Evolutionary conservation across 1,140 invertebrate species (phyloP).

Genomic region (Monomorium pharaonis): DNA sequence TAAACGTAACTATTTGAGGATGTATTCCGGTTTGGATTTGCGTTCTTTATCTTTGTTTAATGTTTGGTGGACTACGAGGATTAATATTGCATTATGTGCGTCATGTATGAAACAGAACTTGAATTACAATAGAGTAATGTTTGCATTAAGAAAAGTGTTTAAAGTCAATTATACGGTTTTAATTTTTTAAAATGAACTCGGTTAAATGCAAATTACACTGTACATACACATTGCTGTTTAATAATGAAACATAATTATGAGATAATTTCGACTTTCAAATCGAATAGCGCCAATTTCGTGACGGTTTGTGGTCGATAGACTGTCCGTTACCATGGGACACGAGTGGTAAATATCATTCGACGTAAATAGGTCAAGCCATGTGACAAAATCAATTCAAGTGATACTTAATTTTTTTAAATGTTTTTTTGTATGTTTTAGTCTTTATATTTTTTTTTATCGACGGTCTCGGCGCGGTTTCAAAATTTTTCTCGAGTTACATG

Average conservation of each 20-base stretch:
- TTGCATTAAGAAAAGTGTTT: neutral
- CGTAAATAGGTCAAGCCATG: constrained; percentile 74
- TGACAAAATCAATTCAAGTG: constrained; percentile 80
- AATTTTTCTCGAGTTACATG: constrained; percentile 57
- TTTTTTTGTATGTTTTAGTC: constrained; percentile 72
- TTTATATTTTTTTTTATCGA: constrained; percentile 42
- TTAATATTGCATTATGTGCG: too few relatives aligned
- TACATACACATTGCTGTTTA: neutral
- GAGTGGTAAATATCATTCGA: constrained; percentile 71
- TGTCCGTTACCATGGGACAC: constrained; percentile 71
- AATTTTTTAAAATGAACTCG: neutral
- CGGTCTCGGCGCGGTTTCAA: constrained; percentile 61
- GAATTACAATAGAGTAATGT: neutral
- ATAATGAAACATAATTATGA: constrained; percentile 17
- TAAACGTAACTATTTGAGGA: neutral
- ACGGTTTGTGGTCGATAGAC: constrained; percentile 51
- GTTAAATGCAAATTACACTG: neutral
- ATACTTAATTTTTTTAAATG: constrained; percentile 68
- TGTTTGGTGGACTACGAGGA: too few relatives aligned
- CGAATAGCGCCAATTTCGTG: constrained; percentile 28
- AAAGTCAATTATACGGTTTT: neutral
- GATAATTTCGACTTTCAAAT: constrained; percentile 16
- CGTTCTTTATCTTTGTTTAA: too few relatives aligned
- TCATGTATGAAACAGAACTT: neutral
- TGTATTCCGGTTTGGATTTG: too few relatives aligned